These are phyloP conservation scores for silkworm (Bombyx mori) DNA, from an alignment of 1,140 invertebrate species.

Conservation along the genomic window DNA sequence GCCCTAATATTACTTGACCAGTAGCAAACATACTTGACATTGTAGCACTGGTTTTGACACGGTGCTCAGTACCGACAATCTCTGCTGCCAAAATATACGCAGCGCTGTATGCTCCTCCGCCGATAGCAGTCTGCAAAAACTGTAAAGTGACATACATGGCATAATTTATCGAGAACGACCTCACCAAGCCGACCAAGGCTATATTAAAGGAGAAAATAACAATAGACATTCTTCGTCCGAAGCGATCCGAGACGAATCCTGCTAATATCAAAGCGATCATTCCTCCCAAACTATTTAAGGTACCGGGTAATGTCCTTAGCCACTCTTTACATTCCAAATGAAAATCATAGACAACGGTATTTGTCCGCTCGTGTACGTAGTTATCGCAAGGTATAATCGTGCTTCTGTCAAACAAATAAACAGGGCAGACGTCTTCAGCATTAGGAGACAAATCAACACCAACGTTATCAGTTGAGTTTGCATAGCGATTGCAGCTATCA, in stretches of 20 bases:
- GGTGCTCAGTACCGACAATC: conserved; percentile 80
- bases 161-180: conserved; percentile 53
- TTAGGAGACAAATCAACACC: conserved; percentile 5
- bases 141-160: conserved; percentile 51
- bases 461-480: conserved; percentile 20
- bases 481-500: conserved; percentile 44
- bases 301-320: conserved; percentile 46
- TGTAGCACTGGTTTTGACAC: conserved; percentile 80
- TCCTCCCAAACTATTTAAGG: conserved; percentile 49
- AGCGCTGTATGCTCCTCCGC: conserved; percentile 54
- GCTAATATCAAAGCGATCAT: conserved; percentile 48
- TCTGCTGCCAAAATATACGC: conserved; percentile 77
- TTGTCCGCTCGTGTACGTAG: conserved; percentile 46
- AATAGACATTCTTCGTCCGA: conserved; percentile 45
- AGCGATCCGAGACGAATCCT: conserved; percentile 50
- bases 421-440: conserved; percentile 27
- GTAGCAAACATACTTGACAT: conserved; percentile 81
- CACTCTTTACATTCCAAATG: conserved; percentile 53
- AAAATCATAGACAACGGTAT: conserved; percentile 56
- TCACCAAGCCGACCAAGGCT: conserved; percentile 38
- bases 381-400: conserved; percentile 36
- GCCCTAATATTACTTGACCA: conserved; percentile 78
- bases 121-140: conserved; percentile 50
- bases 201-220: conserved; percentile 51
- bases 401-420: conserved; percentile 37